Conservation (phyloP, 2,113 vertebrate species). For the Trinectes maculatus region DNA sequence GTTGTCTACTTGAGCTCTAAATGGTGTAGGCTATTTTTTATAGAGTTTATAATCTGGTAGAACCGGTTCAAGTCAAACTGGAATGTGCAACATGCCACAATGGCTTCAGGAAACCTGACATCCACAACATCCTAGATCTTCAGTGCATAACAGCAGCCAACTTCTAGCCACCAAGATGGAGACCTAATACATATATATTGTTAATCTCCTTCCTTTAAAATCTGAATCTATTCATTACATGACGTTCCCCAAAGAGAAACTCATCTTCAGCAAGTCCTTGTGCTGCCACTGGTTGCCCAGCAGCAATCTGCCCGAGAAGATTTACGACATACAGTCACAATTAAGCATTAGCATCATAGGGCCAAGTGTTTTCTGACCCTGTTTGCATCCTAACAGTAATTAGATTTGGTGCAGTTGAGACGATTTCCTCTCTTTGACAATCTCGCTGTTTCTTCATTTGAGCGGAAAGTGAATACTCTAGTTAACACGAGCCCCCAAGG, state of each 20-base stretch:
- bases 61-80: too few relatives aligned
- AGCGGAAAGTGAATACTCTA: constrained; percentile 74
- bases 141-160: too few relatives aligned
- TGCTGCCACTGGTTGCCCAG: constrained; percentile 31
- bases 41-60: too few relatives aligned
- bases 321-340: constrained; percentile 53
- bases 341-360: constrained; percentile 40
- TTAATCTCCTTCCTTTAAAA: background rate
- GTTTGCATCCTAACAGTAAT: constrained; percentile 55
- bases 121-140: too few relatives aligned
- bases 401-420: constrained; percentile 45
- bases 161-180: background rate
- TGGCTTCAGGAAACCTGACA: too few relatives aligned
- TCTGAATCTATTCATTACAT: constrained; percentile 4
- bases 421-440: constrained; percentile 61
- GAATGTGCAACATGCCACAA: too few relatives aligned
- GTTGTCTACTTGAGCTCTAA: too few relatives aligned
- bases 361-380: constrained; percentile 52
- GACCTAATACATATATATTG: background rate
- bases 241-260: constrained; percentile 11
- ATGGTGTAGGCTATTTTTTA: too few relatives aligned
- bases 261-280: constrained; percentile 24
- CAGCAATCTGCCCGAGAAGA: constrained; percentile 39
- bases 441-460: constrained; percentile 69
- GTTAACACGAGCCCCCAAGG: constrained; percentile 75